Base-by-base conservation (phyloP, 2,113 vertebrate species). In the Petroica traversi region DNA sequence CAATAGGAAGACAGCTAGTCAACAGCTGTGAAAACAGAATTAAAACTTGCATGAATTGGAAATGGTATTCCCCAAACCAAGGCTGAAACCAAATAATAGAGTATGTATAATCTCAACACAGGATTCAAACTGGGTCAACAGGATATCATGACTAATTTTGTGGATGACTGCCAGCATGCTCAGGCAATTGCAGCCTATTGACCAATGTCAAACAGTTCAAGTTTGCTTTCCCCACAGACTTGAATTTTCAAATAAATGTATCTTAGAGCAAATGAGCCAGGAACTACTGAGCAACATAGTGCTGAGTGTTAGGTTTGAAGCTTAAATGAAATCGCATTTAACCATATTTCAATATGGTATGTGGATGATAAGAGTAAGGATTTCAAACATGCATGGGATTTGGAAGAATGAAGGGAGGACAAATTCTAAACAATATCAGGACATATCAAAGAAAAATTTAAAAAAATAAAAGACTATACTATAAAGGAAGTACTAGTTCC, bases 191-290 rank as follows among this genome's bases (percentile, higher is more conserved):
- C 46, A 96, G 26, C n/a, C 80, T 96, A 84, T 93, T 95, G 95
- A 94, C 85, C 94, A 89, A 91, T 40, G 64, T 86, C 96, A 94
- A 97, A 96, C 43, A 80, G 77, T 96, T 97, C 91, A 97, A 81
- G 90, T 89, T 94, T 96, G 89, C 72, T 79, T 91, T 86, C 84
- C 64, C 58, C 19, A 82, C 41, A 80, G 48, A 90, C 51, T 29
- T 75, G 41, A 94, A 83, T 93, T 95, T 91, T 97, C 74, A 96
- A 91, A 93, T 94, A 97, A 96, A 81, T 93, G 49, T 90, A 62
- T 87, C n/a, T 93, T 75, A 85, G 48, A 96, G 90, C 10, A 88
- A 95, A 95, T 85, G 76, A 97, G 40, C 54, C 87, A 93, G 49
- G 54, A 84, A 73, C 38, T 92, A 48, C 78, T 96, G 82, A 92